Evolutionary conservation across 2,797 vertebrate species (phyloP), one percentile per base, ranked within the genome.

Genomic region (Acrocephalus scirpaceus): DNA sequence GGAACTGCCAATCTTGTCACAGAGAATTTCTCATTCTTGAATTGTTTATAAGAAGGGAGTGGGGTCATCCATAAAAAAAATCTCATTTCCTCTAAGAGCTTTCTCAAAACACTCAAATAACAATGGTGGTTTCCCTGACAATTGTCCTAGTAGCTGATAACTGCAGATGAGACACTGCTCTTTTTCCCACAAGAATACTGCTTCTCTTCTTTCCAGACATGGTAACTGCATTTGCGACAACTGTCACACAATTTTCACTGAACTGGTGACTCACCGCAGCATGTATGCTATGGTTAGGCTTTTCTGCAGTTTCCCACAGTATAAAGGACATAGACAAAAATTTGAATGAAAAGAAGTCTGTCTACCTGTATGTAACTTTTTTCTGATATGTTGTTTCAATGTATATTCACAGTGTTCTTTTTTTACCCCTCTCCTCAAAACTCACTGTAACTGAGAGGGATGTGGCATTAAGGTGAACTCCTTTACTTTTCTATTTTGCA

Each of bases 161-260:
- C 42, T 79, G 57, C 57, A 64, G 23, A 67, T 86, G 44, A 77
- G 30, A 51, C 13, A 12, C 16, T n/a, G 62, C 0, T 56, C 29
- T 75, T 79, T 86, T 78, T 69, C 45, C 20, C 42, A 42, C 12
- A 42, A 8, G 11, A 77, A 11, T 77, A 23, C 17, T 76, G 5
- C 42, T 54, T 82, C 23, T 29, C 5, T 2, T 81, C 29, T 61
- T 76, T 54, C 25, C 62, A 60, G 42, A 48, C 6, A 42, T 11
- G 13, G 5, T 53, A 38, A 42, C 12, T 79, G 15, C 29, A 70
- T 66, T 75, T 88, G 42, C 32, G 48, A 90, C 50, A 86, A 27
- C n/a, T 77, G 3, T 56, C 30, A 65, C 21, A 16, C 0, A 0
- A 18, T 71, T 56, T 75, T 86, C 42, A 48, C 26, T 65, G 40